phyloP scores from a whole-genome alignment of 1,140 invertebrate species.

The Tetranychus cinnabarinus region DNA sequence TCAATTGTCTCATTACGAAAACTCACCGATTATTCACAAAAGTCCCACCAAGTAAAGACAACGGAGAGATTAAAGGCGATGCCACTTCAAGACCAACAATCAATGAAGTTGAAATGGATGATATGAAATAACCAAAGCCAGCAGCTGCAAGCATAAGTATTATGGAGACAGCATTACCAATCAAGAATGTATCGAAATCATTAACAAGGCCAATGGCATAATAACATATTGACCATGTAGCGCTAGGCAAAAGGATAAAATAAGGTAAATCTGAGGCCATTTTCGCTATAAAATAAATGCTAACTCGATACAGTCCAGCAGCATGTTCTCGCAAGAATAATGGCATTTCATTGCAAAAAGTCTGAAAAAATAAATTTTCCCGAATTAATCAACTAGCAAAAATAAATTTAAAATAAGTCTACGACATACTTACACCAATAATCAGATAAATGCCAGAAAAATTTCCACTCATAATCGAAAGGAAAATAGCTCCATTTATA shows the following conservation, averaged over 20 bases:
- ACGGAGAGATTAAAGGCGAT: background rate
- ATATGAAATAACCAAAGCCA: background rate
- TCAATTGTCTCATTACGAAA: slow-evolving; percentile 3
- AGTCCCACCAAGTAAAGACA: background rate
- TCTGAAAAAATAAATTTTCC: background rate
- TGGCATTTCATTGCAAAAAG: background rate
- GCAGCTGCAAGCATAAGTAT: background rate
- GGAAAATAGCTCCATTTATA: slow-evolving; percentile 81
- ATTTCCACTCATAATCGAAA: slow-evolving; percentile 75
- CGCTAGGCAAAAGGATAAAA: background rate
- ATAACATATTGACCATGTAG: background rate
- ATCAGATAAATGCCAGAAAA: slow-evolving; percentile 29
- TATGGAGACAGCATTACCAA: background rate
- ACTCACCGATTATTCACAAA: background rate
- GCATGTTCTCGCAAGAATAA: background rate
- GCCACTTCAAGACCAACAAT: background rate
- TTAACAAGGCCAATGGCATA: background rate
- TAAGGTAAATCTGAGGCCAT: background rate
- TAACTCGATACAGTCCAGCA: slow-evolving; percentile 28
- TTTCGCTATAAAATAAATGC: slow-evolving; percentile 19
- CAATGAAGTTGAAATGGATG: background rate
- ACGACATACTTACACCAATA: background rate
- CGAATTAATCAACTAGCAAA: background rate
- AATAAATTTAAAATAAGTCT: background rate
- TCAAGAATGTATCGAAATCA: background rate